Evolutionary conservation across 2,888 invertebrate genomes (phyloP), one percentile per base, ranked within the genome.

Genomic region (Seira musarum): DNA sequence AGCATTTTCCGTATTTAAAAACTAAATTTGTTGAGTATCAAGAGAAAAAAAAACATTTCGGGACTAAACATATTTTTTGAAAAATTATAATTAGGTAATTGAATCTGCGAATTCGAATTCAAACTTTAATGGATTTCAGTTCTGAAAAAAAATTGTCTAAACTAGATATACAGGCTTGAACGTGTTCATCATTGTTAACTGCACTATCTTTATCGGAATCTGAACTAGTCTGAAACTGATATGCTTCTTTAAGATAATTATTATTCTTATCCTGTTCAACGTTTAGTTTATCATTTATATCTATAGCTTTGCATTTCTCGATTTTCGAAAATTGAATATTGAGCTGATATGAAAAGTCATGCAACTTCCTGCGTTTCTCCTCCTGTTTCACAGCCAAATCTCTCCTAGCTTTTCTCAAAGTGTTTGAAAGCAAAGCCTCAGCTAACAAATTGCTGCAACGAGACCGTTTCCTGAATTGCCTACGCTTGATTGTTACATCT

Each of bases 91-190:
- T n/a, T n/a, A n/a, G n/a, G n/a, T n/a, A n/a, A n/a, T n/a, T n/a
- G n/a, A n/a, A n/a, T n/a, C n/a, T n/a, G 68, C 17, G 40, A 72
- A 40, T n/a, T 19, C 17, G 10, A 46, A 10, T 46, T 61, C 80
- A 82, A 5, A 83, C 82, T 69, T 85, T 85, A 57, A 85, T 75
- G 40, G 83, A 80, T 77, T 85, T 85, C 65, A 86, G 80, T 68
- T 83, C 83, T 63, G 84, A 81, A 67, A 86, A 86, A 72, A 86
- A 86, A 25, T 83, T 82, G 53, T 86, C 86, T 73, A 86, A 74
- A 68, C 85, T 86, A 35, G 81, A 80, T 60, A 86, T 73, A 77
- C 84, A 86, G 30, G 71, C 82, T 72, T 84, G 72, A 10, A 86
- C 71, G n/a, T 83, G 76, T 17, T 81, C 84, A 67, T 86, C 84